Percentiles rank a stretch among this genome's conserved stretches.
Conservation (phyloP, 2,797 vertebrate genomes). For the Melanotaenia parkinsoni region DNA sequence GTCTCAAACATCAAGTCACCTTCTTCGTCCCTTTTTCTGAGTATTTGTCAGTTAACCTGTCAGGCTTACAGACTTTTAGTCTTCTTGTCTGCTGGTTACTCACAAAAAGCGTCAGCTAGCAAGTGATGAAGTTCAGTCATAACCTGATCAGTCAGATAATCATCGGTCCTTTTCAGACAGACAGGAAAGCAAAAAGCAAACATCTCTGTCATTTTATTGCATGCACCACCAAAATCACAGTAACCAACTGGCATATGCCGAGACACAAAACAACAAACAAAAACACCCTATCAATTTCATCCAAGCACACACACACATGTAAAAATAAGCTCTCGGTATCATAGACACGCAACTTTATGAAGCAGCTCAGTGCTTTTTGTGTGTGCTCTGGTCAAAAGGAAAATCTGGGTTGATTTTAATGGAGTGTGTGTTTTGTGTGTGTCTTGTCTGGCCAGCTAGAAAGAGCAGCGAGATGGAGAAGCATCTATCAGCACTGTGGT, state of each 20-base stretch:
- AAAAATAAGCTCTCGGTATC: constrained; percentile 14
- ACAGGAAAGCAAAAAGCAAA: constrained; percentile 33
- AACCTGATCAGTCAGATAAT: constrained; percentile 20
- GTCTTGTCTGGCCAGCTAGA: constrained; percentile 46
- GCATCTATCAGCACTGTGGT: constrained; percentile 64
- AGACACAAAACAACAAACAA: constrained; percentile 51
- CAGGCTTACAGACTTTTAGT: constrained; percentile 18
- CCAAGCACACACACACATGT: constrained; percentile 16
- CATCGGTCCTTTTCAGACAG: constrained; percentile 10
- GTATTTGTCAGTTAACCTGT: constrained; percentile 40
- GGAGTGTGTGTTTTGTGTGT: constrained; percentile 8
- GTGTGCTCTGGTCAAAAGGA: constrained; percentile 57
- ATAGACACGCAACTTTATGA: constrained; percentile 37
- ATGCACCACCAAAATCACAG: constrained; percentile 27
- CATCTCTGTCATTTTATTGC: constrained; percentile 10
- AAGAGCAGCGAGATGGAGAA: constrained; percentile 26
- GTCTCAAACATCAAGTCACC: constrained; percentile 45
- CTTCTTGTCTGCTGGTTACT: constrained; percentile 7
- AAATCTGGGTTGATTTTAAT: constrained; percentile 67
- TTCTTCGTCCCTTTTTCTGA: constrained; percentile 35
- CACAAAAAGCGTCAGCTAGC: background rate
- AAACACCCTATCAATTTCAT: constrained; percentile 33
- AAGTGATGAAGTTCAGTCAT: constrained; percentile 4
- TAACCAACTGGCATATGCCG: constrained; percentile 45
- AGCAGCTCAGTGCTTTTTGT: constrained; percentile 37